phyloP scores from a whole-genome alignment of 1,140 invertebrate species.

The Belonocnema kinseyi region DNA sequence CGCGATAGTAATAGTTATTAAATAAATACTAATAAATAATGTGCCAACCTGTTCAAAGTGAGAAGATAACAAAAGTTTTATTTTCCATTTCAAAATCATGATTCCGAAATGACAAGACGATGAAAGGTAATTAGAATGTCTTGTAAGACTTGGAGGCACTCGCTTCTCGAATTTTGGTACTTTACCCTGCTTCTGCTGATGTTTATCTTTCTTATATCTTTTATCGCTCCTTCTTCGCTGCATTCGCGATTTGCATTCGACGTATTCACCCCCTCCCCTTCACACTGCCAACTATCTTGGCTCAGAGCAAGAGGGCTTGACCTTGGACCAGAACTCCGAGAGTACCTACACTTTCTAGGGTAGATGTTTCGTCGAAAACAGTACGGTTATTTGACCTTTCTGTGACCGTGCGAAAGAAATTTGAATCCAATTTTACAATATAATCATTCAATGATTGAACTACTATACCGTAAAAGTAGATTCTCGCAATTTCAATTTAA shows the following conservation, averaged over 20 bases:
- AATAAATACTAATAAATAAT: too few relatives aligned
- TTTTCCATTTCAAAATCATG: background rate
- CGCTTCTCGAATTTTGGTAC: conserved; percentile 15
- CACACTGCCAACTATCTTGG: conserved; percentile 43
- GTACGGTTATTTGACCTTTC: conserved; percentile 42
- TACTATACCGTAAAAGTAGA: too few relatives aligned
- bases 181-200: conserved; percentile 21
- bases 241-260: conserved; percentile 56
- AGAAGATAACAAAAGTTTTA: too few relatives aligned
- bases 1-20: too few relatives aligned
- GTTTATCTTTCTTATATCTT: background rate
- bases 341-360: conserved; percentile 49
- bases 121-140: conserved; percentile 1
- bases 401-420: conserved; percentile 50
- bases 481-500: too few relatives aligned
- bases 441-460: background rate
- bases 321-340: conserved; percentile 47
- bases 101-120: background rate
- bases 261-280: conserved; percentile 52
- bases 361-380: conserved; percentile 51
- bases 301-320: conserved; percentile 49
- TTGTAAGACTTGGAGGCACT: background rate
- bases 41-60: too few relatives aligned
- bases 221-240: conserved; percentile 24
- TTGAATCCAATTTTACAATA: conserved; percentile 15